Evolutionary conservation across 2,888 invertebrate species (phyloP).

Genomic region (Epinotia nisella): DNA sequence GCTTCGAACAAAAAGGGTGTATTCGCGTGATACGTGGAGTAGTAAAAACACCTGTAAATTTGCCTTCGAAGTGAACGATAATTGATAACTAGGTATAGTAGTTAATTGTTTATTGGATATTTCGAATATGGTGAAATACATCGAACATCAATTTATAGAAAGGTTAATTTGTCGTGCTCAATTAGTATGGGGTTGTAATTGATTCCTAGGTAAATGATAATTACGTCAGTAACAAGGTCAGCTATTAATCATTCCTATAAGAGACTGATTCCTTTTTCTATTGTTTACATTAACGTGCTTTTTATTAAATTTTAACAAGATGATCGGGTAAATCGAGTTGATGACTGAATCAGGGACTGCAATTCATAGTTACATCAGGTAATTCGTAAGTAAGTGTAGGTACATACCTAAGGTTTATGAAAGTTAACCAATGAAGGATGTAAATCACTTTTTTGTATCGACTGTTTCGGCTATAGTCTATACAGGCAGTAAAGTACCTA

Average conservation of each 20-base stretch:
- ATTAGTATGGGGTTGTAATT: conserved; percentile 32
- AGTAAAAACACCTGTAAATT: conserved; percentile 36
- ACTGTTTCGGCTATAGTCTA: no score
- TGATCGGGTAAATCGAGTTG: no score
- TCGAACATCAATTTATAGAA: conserved; percentile 28
- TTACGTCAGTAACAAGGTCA: neutral
- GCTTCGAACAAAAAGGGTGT: neutral
- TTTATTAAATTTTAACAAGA: no score
- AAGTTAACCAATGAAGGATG: no score
- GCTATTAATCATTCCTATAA: neutral
- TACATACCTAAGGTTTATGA: neutral
- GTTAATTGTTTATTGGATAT: conserved; percentile 44
- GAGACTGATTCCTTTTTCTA: neutral
- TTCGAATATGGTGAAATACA: conserved; percentile 34
- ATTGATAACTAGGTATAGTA: conserved; percentile 38
- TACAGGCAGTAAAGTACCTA: no score
- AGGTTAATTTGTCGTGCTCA: conserved; percentile 36
- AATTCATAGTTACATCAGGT: neutral
- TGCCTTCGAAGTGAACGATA: conserved; percentile 32
- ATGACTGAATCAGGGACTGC: neutral
- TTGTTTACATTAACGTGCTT: neutral
- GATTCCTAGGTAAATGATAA: conserved; percentile 20
- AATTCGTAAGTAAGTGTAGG: neutral
- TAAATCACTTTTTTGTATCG: no score
- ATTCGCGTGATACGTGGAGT: conserved; percentile 8